A percentile compares a stretch with the other conserved stretches of the same genome.
Evolutionary conservation across 1,140 invertebrate species (phyloP).

Genomic region (Trichonephila clavipes): DNA sequence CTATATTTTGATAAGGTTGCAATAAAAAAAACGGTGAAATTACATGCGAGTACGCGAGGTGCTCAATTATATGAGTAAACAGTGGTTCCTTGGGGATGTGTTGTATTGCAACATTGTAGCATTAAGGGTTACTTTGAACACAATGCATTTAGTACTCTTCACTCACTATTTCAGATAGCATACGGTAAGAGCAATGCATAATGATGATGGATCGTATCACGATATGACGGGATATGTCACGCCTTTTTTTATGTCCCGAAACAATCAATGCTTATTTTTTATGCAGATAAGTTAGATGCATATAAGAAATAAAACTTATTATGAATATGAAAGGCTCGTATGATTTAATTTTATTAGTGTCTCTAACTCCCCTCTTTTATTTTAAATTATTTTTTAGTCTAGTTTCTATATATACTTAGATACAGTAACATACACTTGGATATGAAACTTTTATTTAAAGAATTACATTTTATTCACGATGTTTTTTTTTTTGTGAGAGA

Average conservation of each 20-base stretch:
- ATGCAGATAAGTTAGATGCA: not conserved
- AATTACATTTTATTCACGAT: too few relatives aligned
- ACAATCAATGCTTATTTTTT: not conserved
- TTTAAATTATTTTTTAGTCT: too few relatives aligned
- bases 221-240: not conserved
- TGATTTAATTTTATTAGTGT: too few relatives aligned
- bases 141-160: not conserved
- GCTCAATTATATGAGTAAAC: slow-evolving; percentile 3
- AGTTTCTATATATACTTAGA: too few relatives aligned
- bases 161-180: not conserved
- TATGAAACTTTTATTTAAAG: too few relatives aligned
- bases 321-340: too few relatives aligned
- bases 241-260: not conserved
- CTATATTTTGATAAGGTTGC: not conserved
- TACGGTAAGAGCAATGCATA: slow-evolving; percentile 21
- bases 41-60: not conserved
- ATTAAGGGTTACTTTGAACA: slow-evolving; percentile 2
- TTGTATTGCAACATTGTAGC: slow-evolving; percentile 34
- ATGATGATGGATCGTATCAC: slow-evolving; percentile 47
- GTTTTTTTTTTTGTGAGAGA: too few relatives aligned
- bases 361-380: too few relatives aligned
- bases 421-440: too few relatives aligned
- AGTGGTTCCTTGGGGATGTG: not conserved
- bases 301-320: not conserved
- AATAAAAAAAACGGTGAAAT: not conserved